Evolutionary conservation across 2,888 invertebrate species (phyloP), one percentile per base, ranked within the genome.

Genomic region (Phanerotoma sp.): DNA sequence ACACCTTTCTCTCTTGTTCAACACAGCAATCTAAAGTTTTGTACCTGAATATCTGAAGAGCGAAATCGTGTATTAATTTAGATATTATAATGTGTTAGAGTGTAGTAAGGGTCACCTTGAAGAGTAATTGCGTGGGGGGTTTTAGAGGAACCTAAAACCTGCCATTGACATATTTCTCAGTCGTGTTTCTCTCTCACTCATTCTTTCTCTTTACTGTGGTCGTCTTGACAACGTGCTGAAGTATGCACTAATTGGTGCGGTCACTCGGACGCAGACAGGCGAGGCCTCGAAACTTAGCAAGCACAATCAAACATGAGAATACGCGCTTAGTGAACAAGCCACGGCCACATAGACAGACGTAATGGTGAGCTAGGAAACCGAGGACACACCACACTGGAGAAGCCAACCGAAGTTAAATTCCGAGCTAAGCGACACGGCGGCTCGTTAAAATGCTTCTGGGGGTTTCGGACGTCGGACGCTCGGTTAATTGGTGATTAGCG

Each of bases 391-490:
- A 25, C 21, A 21, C 47, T n/a, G 37, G 21, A 20, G 15, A 35
- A 45, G 45, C 38, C 40, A 48, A 25, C 61, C 57, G 48, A 75
- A 73, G 73, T 73, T 63, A 74, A 76, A 76, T 76, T 77, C 76
- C 77, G 67, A 68, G 60, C 64, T 66, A 63, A 62, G 64, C 73
- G 74, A 75, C 77, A 75, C 71, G 69, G 74, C 74, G 74, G 75
- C 75, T 77, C 76, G 76, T 77, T 77, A 77, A 77, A 77, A 76
- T 76, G 75, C 74, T 77, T 77, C 73, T 74, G 74, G 71, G 73
- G 70, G 70, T 75, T 77, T 76, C 64, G 74, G 75, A 67, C 70
- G 69, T 70, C 69, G 71, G 73, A 74, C 71, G 70, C 67, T 65
- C 64, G 71, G 74, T 74, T 77, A 77, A 77, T 77, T 77, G 76